Evolutionary conservation across 2,797 vertebrate species (phyloP).

Genomic region (Myotis pilosus): DNA sequence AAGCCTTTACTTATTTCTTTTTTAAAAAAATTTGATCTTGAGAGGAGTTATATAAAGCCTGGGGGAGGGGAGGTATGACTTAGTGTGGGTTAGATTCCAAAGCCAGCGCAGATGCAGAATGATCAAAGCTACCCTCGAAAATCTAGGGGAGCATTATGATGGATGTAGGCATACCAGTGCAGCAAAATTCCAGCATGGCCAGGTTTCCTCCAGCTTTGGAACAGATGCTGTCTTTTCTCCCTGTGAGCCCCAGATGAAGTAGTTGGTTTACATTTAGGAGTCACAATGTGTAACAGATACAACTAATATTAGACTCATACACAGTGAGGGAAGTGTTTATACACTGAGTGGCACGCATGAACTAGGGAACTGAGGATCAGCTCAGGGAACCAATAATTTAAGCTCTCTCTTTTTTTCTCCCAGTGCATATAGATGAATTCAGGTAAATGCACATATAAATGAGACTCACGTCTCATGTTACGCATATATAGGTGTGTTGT

Average conservation of each 20-base stretch:
- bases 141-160: not conserved
- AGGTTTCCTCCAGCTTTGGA: not conserved
- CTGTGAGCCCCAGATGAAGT: conserved; percentile 17
- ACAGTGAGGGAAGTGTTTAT: not conserved
- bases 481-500: not conserved
- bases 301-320: not conserved
- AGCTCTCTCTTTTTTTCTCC: not conserved
- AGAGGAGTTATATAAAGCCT: not conserved
- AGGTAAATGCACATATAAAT: not conserved
- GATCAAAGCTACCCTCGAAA: not conserved
- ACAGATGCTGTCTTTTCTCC: not conserved
- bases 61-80: not conserved
- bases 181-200: not conserved
- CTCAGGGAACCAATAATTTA: not conserved
- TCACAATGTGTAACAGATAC: not conserved
- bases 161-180: not conserved
- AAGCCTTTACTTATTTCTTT: not conserved
- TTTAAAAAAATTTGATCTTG: not conserved
- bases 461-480: not conserved
- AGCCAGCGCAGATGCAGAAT: not conserved
- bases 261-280: conserved; percentile 2
- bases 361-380: not conserved
- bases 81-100: not conserved
- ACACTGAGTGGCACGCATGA: not conserved
- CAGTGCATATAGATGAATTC: not conserved